Evolutionary conservation across 2,113 vertebrate genomes (phyloP), one percentile per base, ranked within the genome.

Genomic region (Myocastor coypus): DNA sequence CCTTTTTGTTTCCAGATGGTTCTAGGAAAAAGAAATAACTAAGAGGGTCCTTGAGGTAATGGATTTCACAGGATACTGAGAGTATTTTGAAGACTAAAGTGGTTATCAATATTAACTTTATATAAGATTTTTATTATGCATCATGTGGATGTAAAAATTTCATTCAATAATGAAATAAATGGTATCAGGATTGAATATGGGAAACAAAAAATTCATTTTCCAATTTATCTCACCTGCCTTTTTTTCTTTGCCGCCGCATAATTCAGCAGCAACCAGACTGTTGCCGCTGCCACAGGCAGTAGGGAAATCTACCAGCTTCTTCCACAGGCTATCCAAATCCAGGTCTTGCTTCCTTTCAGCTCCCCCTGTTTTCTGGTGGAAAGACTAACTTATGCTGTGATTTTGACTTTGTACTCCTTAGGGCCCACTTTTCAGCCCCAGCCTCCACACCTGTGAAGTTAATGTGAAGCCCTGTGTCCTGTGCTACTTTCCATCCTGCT

Each of bases 151-250:
- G 87, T 92, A 96, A 93, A 96, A 71, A 61, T 90, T 97, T 94
- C 93, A 64, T 85, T 50, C 96, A 73, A 81, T 94, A 66, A 94
- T 92, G 93, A 95, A 96, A 92, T 97, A 96, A 96, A 85, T 90
- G 87, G 89, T 89, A 95, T 69, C 87, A 81, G 89, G 96, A 83
- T 96, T 81, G 92, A 95, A 80, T 71, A 71, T 83, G 84, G 90
- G 90, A 94, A 97, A 89, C 92, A 93, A 80, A 96, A 97, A 94
- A 77, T 95, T 93, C 92, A 59, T 80, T 94, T 97, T 91, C 71
- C 80, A 85, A 63, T 96, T 89, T 91, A 59, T 92, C 93, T 94
- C 87, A 9, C 63, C 40, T 63, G 61, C 55, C 80, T 63, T 55
- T 30, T n/a, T 85, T 52, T 63, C 83, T 81, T 61, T 82, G 64